These are phyloP conservation scores for Aurelia sp. DNA, from an alignment of 30 jellyfish, hydroid and myxozoan species.

Conservation along the genomic window DNA sequence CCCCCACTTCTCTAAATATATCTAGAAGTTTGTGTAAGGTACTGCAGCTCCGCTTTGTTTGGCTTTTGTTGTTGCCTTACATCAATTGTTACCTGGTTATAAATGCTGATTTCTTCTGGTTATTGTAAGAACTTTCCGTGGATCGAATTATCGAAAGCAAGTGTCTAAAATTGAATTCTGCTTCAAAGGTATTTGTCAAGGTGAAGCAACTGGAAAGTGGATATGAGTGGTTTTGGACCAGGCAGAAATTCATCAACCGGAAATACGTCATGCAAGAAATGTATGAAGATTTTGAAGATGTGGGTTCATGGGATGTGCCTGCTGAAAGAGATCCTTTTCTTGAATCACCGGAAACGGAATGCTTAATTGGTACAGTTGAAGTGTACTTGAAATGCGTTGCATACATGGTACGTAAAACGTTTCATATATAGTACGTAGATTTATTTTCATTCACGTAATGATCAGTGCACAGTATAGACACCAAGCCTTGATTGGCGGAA, in stretches of 20 bases:
- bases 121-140: too few species aligned
- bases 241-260: slow-evolving; percentile 76
- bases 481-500: slow-evolving; percentile 22
- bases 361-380: slow-evolving; percentile 76
- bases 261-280: slow-evolving; percentile 87
- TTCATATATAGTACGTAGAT: too few species aligned
- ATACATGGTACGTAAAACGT: slow-evolving; percentile 49
- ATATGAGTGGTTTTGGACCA: slow-evolving; percentile 77
- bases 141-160: too few species aligned
- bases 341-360: slow-evolving; percentile 83
- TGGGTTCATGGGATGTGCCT: slow-evolving; percentile 85
- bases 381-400: slow-evolving; percentile 79
- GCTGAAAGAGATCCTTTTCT: slow-evolving; percentile 83
- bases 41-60: too few species aligned
- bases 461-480: too few species aligned
- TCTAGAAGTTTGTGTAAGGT: too few species aligned
- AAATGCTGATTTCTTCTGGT: too few species aligned
- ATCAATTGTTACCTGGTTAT: too few species aligned
- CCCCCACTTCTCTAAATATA: too few species aligned
- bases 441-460: too few species aligned
- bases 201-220: slow-evolving; percentile 80
- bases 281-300: slow-evolving; percentile 82
- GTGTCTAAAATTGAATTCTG: too few species aligned
- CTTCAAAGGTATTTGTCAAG: slow-evolving; percentile 60
- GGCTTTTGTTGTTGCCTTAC: too few species aligned